These are phyloP conservation scores for Aphidoletes aphidimyza DNA, from an alignment of 2,888 invertebrate species.

Conservation along the genomic window DNA sequence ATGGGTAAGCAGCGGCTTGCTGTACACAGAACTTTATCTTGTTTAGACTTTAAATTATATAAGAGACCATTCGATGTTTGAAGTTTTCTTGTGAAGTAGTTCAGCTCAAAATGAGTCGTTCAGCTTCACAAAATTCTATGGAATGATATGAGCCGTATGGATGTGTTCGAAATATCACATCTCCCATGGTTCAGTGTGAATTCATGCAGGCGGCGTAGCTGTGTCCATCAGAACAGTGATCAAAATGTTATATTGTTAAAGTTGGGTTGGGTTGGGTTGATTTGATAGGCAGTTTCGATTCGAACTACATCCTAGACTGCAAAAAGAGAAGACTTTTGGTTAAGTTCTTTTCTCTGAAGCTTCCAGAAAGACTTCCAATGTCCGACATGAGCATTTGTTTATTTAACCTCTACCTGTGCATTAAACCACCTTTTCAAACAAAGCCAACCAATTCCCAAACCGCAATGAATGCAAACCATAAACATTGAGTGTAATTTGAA, in stretches of 20 bases:
- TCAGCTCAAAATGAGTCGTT: no score
- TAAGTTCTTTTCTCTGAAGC: not conserved
- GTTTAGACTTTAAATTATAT: not conserved
- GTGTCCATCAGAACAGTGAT: not conserved
- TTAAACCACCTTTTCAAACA: not conserved
- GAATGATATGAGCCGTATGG: no score
- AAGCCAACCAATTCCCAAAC: not conserved
- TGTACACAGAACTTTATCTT: not conserved
- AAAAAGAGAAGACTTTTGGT: not conserved
- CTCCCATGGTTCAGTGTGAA: no score
- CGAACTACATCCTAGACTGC: no score
- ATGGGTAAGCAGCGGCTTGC: not conserved
- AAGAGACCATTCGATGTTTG: not conserved
- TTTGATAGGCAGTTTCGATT: no score
- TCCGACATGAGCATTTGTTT: not conserved
- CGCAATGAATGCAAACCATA: not conserved
- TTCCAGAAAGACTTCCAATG: not conserved
- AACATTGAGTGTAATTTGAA: constrained; percentile 16
- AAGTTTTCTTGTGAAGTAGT: not conserved
- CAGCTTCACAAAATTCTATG: no score
- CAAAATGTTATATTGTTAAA: not conserved
- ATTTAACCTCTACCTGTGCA: not conserved
- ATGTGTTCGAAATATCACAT: no score
- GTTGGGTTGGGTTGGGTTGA: no score
- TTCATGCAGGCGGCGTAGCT: no score